A percentile compares a stretch with the other conserved stretches of the same genome.
phyloP scores from a whole-genome alignment of 2,113 vertebrate species.

The Calyptomena viridis region DNA sequence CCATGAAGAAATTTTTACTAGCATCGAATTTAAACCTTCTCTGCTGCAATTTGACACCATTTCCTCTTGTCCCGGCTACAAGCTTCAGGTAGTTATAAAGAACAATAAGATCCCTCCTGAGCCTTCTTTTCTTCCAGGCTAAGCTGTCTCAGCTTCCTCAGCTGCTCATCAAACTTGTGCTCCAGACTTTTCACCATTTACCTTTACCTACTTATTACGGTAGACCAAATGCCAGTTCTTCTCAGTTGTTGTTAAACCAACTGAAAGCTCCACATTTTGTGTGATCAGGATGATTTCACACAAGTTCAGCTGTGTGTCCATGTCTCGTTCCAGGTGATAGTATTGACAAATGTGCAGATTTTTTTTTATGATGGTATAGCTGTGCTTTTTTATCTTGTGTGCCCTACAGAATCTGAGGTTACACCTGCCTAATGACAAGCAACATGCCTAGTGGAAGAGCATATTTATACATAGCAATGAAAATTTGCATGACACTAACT shows the following conservation, averaged over 20 bases:
- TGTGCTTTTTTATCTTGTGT: not conserved
- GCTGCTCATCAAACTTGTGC: not conserved
- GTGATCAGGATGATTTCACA: not conserved
- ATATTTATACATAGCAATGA: not conserved
- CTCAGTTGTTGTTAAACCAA: not conserved
- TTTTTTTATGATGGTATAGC: not conserved
- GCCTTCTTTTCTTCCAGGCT: not conserved
- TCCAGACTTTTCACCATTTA: not conserved
- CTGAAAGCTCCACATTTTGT: not conserved
- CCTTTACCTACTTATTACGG: not conserved
- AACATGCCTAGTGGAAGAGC: not conserved
- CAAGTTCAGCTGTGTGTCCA: not conserved
- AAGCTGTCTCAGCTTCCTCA: not conserved
- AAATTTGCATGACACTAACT: not conserved
- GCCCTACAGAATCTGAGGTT: not conserved
- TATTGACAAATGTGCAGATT: not conserved
- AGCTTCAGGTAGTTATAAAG: not conserved
- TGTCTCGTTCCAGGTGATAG: not conserved
- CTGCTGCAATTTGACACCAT: not conserved
- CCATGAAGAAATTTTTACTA: not conserved
- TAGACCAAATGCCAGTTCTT: not conserved
- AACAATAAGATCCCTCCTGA: not conserved
- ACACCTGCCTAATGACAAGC: not conserved
- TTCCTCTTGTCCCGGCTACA: not conserved
- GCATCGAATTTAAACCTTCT: not conserved